Percentiles rank a stretch among this genome's conserved stretches.
These are phyloP conservation scores for Prionace glauca DNA, from an alignment of 2,797 vertebrate genomes.

Conservation along the genomic window DNA sequence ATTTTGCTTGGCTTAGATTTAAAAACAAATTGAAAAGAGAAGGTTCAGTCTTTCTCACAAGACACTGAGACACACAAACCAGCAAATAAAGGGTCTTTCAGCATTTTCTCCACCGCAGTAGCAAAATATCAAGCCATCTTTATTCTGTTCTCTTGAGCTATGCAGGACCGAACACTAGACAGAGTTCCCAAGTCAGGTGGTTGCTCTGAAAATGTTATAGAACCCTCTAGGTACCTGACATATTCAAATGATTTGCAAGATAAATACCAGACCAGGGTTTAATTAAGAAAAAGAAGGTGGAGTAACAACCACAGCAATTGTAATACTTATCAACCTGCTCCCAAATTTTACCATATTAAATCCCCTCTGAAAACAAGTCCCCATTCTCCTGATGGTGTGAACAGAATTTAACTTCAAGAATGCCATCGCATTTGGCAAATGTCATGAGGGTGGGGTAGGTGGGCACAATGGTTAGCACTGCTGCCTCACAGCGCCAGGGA, in stretches of 20 bases:
- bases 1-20: background rate
- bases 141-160: background rate
- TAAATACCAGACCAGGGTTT: background rate
- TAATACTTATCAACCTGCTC: background rate
- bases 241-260: background rate
- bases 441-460: background rate
- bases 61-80: background rate
- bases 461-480: too few species aligned
- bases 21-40: background rate
- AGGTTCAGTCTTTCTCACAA: background rate
- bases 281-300: background rate
- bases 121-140: background rate
- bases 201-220: background rate
- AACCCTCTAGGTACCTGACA: background rate
- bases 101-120: background rate
- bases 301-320: background rate
- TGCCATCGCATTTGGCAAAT: background rate
- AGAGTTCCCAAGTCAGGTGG: background rate
- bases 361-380: background rate
- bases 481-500: too few species aligned
- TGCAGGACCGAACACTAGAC: background rate
- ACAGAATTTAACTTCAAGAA: background rate
- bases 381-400: background rate
- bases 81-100: background rate
- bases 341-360: background rate